Percentiles rank a stretch among this genome's conserved stretches.
Evolutionary conservation across 1,140 invertebrate species (phyloP).

Genomic region (Lineus longissimus): DNA sequence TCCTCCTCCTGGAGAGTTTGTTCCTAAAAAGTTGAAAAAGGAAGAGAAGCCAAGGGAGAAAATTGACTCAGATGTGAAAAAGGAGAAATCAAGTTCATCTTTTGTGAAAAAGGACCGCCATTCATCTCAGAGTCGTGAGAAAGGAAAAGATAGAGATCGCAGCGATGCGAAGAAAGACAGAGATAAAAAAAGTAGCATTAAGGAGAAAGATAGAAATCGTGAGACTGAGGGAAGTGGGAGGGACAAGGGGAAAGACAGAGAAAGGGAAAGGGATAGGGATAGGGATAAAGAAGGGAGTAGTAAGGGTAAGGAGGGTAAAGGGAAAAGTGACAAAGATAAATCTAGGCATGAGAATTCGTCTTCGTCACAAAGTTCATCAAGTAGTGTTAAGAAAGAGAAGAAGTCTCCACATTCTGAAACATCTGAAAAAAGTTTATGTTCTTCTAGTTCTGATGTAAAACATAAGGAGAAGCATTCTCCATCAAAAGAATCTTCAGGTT

Average conservation of each 20-base stretch:
- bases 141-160: neutral
- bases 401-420: neutral
- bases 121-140: neutral
- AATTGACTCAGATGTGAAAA: neutral
- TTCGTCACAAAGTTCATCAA: neutral
- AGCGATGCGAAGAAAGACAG: neutral
- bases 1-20: neutral
- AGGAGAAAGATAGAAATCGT: neutral
- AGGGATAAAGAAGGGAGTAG: neutral
- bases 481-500: too few species aligned
- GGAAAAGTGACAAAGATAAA: neutral
- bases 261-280: neutral
- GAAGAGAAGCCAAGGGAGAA: slow-evolving; percentile 1
- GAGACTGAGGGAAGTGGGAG: neutral
- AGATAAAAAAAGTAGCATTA: neutral
- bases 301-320: neutral
- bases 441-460: slow-evolving; percentile 1
- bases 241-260: neutral
- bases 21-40: neutral
- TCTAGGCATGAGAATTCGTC: neutral
- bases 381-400: neutral
- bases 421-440: neutral
- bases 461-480: neutral
- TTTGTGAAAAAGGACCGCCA: neutral
- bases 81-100: neutral